Conservation (phyloP, 2,113 vertebrate species). For the Gobio gobio region DNA sequence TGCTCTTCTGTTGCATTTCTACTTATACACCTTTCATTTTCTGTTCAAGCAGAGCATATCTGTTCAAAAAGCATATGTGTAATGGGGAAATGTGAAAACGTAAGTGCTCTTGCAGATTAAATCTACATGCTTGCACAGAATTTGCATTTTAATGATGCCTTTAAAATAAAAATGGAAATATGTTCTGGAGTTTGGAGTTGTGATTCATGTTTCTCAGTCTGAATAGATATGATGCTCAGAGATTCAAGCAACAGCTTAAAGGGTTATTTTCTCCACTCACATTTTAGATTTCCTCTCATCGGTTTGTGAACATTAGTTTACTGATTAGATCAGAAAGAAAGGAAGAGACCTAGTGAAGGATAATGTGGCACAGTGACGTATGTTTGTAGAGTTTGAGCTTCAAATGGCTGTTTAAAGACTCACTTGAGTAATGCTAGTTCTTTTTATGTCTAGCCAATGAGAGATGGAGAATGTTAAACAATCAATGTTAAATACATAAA, state of each 20-base stretch:
- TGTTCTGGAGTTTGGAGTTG: not conserved
- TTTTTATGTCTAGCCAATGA: too few relatives aligned
- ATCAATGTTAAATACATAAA: too few relatives aligned
- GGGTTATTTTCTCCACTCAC: not conserved
- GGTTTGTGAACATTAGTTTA: not conserved
- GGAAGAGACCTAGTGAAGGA: not conserved
- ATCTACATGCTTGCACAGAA: not conserved
- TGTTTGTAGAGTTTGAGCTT: not conserved
- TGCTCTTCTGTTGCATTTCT: not conserved
- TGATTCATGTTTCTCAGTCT: not conserved
- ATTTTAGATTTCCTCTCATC: not conserved
- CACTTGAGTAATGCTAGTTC: not conserved
- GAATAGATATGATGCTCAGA: not conserved
- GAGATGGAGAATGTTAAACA: too few relatives aligned
- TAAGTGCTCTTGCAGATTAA: not conserved
- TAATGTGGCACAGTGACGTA: not conserved
- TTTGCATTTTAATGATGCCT: not conserved
- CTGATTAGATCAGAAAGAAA: not conserved
- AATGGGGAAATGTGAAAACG: not conserved
- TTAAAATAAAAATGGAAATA: not conserved
- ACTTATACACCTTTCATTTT: not conserved
- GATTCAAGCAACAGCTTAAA: not conserved
- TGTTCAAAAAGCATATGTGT: not conserved
- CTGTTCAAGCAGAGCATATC: not conserved
- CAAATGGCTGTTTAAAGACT: not conserved